Conservation (phyloP, 2,888 invertebrate species). For the Callosobruchus maculatus region DNA sequence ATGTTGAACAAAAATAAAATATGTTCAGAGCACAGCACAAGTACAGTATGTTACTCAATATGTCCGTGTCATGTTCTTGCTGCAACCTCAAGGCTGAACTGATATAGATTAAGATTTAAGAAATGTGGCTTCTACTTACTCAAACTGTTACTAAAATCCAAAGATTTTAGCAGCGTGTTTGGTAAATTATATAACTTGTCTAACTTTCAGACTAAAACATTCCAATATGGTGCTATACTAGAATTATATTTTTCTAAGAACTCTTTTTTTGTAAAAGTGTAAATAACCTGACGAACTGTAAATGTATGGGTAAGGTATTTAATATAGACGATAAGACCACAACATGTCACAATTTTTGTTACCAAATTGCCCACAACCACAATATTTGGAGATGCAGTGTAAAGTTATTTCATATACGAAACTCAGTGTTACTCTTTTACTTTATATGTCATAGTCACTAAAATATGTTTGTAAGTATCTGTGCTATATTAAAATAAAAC, state of each 20-base stretch:
- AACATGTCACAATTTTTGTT: slow-evolving; percentile 10
- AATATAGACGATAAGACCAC: slow-evolving; percentile 9
- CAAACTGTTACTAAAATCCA: background rate
- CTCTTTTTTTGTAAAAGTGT: slow-evolving; percentile 31
- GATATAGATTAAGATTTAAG: background rate
- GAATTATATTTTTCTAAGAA: slow-evolving; percentile 7
- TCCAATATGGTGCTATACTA: slow-evolving; percentile 36
- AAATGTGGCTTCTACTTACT: background rate
- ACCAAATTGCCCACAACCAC: slow-evolving; percentile 21
- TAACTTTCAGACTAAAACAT: background rate
- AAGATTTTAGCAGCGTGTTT: background rate
- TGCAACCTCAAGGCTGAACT: background rate
- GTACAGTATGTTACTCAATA: background rate
- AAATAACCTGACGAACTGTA: slow-evolving; percentile 31
- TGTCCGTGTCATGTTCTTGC: background rate
- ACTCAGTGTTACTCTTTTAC: background rate
- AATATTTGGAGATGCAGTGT: slow-evolving; percentile 22
- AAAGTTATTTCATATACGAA: slow-evolving; percentile 17
- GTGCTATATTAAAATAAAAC: slow-evolving; percentile 39
- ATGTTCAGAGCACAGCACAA: too few relatives aligned
- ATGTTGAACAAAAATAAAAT: too few relatives aligned
- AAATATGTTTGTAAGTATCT: slow-evolving; percentile 38
- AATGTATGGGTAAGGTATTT: slow-evolving; percentile 30
- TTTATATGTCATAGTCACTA: slow-evolving; percentile 22
- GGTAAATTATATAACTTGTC: background rate